These are phyloP conservation scores for Pseudochaenichthys georgianus DNA, from an alignment of 2,797 vertebrate species.

Conservation along the genomic window DNA sequence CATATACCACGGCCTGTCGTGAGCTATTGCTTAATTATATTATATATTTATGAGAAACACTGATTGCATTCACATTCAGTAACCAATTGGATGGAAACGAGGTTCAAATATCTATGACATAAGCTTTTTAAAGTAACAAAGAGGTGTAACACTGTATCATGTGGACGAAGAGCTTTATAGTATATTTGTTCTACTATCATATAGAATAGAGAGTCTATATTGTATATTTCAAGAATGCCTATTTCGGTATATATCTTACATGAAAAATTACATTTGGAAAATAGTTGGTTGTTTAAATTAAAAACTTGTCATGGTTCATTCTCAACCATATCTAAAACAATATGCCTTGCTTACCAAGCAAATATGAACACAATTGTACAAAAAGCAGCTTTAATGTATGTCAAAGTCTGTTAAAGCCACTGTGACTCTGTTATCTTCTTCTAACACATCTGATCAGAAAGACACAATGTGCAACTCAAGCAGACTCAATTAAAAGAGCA, in stretches of 20 bases:
- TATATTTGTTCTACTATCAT: background rate
- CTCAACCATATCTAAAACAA: slow-evolving; percentile 8
- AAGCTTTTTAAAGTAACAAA: slow-evolving; percentile 9
- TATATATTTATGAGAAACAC: slow-evolving; percentile 4
- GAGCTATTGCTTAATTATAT: background rate
- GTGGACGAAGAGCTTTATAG: slow-evolving; percentile 28
- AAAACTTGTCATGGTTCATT: slow-evolving; percentile 30
- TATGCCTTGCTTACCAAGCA: background rate
- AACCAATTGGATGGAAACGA: background rate
- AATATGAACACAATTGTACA: slow-evolving; percentile 20
- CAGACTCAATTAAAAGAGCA: slow-evolving; percentile 8
- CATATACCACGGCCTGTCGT: no score
- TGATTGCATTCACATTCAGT: background rate
- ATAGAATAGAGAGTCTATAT: no score
- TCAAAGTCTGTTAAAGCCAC: slow-evolving; percentile 1
- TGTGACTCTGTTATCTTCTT: background rate
- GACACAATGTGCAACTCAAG: slow-evolving; percentile 9
- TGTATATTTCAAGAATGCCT: no score
- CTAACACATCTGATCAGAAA: slow-evolving; percentile 12
- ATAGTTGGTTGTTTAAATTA: slow-evolving; percentile 8
- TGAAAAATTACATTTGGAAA: background rate
- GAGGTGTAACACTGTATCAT: slow-evolving; percentile 25
- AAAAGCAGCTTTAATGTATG: slow-evolving; percentile 30
- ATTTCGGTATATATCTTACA: background rate
- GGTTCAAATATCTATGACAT: slow-evolving; percentile 16